These are phyloP conservation scores for Cyanoliseus patagonus DNA, from an alignment of 2,113 vertebrate genomes.

Conservation along the genomic window DNA sequence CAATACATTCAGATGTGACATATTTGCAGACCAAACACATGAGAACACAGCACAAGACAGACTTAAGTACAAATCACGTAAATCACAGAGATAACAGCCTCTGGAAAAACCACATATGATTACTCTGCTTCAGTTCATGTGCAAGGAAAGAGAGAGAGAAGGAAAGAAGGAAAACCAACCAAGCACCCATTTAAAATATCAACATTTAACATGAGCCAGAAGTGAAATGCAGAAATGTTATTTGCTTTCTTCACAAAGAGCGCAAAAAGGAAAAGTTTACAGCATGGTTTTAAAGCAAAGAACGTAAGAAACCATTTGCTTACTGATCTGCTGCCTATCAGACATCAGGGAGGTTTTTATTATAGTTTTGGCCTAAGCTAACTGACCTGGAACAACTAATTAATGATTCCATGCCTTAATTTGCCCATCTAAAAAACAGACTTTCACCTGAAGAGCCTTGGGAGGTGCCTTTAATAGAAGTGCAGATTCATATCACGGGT, in stretches of 20 bases:
- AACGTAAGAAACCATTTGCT: background rate
- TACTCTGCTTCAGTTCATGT: background rate
- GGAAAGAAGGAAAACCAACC: background rate
- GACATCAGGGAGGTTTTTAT: background rate
- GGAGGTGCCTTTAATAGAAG: background rate
- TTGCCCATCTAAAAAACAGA: background rate
- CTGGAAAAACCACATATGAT: background rate
- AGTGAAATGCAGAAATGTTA: background rate
- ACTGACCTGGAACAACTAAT: background rate
- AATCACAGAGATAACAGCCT: background rate
- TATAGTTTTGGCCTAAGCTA: background rate
- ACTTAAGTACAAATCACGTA: background rate
- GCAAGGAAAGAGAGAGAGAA: background rate
- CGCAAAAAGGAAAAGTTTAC: background rate
- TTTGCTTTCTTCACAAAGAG: background rate
- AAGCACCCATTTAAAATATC: background rate
- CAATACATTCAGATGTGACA: background rate
- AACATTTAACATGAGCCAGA: background rate
- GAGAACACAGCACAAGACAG: background rate
- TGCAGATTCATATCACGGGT: background rate
- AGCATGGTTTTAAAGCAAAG: background rate
- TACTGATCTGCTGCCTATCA: background rate
- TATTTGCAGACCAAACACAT: background rate
- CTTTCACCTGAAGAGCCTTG: slow-evolving; percentile 11
- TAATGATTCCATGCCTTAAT: background rate